Evolutionary conservation across 2,888 invertebrate genomes (phyloP).

Genomic region (Tineola bisselliella): DNA sequence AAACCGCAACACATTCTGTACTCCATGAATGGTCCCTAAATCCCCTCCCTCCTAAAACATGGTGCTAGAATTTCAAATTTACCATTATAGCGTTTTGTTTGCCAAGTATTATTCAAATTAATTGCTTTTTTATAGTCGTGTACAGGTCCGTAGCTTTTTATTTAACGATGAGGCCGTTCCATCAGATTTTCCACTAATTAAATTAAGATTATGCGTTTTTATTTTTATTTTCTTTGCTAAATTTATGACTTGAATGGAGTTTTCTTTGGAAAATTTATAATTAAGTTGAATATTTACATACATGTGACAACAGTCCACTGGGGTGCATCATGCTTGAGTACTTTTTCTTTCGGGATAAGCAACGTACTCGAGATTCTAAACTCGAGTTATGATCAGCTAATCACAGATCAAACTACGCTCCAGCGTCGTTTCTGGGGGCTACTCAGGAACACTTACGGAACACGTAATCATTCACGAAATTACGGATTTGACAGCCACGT

Average conservation of each 20-base stretch:
- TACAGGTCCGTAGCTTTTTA: conserved; percentile 9
- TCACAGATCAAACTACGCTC: too few relatives aligned
- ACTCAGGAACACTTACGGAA: too few relatives aligned
- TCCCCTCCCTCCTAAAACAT: not conserved
- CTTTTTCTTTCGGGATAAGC: too few relatives aligned
- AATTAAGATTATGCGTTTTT: not conserved
- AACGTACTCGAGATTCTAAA: too few relatives aligned
- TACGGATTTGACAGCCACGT: too few relatives aligned
- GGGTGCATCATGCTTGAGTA: too few relatives aligned
- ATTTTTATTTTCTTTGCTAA: not conserved
- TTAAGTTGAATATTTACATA: too few relatives aligned
- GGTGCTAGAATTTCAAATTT: conserved; percentile 25
- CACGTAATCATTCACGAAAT: too few relatives aligned
- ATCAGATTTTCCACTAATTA: not conserved
- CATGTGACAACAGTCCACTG: too few relatives aligned
- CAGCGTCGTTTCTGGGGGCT: too few relatives aligned
- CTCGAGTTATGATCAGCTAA: too few relatives aligned
- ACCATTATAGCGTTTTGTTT: conserved; percentile 32
- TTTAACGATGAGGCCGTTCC: not conserved
- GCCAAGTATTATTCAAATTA: conserved; percentile 49
- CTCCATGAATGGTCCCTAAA: not conserved
- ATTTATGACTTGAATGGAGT: not conserved
- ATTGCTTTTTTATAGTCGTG: conserved; percentile 43
- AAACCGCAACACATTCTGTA: not conserved
- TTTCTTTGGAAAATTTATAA: too few relatives aligned